These are phyloP conservation scores for Arvicanthis niloticus DNA, from an alignment of 2,113 vertebrate species.

Conservation along the genomic window DNA sequence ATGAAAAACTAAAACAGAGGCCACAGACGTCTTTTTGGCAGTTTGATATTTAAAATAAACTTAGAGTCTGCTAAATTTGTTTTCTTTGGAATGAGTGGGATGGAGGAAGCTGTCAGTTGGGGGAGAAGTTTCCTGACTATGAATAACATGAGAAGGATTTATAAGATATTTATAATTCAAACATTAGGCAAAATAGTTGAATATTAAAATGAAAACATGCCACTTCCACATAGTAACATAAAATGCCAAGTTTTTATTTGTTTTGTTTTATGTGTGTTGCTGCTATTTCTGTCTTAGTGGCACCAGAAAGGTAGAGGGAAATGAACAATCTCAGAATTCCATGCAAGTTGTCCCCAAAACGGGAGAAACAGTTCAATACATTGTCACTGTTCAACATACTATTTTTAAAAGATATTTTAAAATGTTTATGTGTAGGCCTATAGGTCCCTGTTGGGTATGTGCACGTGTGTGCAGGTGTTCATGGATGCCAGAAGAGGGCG, in stretches of 20 bases:
- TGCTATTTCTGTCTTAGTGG: neutral
- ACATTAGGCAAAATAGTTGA: neutral
- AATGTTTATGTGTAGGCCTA: neutral
- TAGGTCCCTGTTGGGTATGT: neutral
- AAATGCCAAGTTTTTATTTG: neutral
- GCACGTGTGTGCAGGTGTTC: neutral
- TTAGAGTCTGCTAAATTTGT: slow-evolving; percentile 43
- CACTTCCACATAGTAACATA: neutral
- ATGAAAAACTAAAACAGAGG: neutral
- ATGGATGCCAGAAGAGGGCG: neutral
- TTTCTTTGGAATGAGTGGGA: neutral
- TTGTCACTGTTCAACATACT: neutral
- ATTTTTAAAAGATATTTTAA: neutral
- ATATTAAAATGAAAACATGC: slow-evolving; percentile 23
- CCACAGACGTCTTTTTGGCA: neutral
- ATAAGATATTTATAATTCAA: neutral
- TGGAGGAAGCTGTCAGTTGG: neutral
- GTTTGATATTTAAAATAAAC: slow-evolving; percentile 34
- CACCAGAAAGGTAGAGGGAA: neutral
- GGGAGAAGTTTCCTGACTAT: slow-evolving; percentile 18
- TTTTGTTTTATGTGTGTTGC: neutral
- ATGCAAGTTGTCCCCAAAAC: neutral
- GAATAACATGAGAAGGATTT: slow-evolving; percentile 20
- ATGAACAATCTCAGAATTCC: neutral
- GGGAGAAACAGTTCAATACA: neutral